Evolutionary conservation across 92 coral and sea anemone genomes (phyloP), one percentile per base, ranked within the genome.

Genomic region (Phenganax subtilis): DNA sequence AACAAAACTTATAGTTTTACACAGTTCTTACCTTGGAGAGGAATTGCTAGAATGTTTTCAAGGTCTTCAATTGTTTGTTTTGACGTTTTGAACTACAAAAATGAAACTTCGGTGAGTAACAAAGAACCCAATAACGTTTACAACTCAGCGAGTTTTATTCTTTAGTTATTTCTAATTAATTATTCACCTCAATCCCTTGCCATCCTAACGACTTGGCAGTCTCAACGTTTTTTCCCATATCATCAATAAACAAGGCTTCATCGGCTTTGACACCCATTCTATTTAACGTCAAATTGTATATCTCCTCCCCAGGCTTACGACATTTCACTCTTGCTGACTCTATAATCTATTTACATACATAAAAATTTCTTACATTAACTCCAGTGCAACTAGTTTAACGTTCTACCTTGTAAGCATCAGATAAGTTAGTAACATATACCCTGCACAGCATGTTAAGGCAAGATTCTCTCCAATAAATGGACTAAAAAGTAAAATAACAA

Each of bases 231-330:
- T 62, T 64, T 61, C 97, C 91, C 72, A 92, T 69, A 73, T 93
- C 98, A 87, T 93, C 98, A 83, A 93, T 62, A 77, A 91, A 91
- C 29, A 93, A 88, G 72, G 92, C 91, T 27, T 93, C 98, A n/a
- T 84, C 90, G 25, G 98, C 91, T 17, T 88, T 80, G 30, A 92
- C 77, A 30, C 89, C 84, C 69, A 93, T 84, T 77, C 83, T 90
- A 51, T 93, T 90, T 70, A 93, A 65, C 64, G 92, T 72, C 30
- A 83, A 86, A n/a, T 80, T 54, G 73, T 87, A 93, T 58, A 93
- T 86, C 57, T 54, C 57, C 77, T 90, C 90, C 10, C 90, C 98
- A 8, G 98, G 98, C 63, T 93, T 93, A 25, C 97, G 88, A 59
- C 81, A 51, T 0, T 89, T 85, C 88, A 90, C 98, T 12, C 88